These are phyloP conservation scores for Apocrypta bakeri DNA, from an alignment of 1,140 invertebrate species.

Conservation along the genomic window DNA sequence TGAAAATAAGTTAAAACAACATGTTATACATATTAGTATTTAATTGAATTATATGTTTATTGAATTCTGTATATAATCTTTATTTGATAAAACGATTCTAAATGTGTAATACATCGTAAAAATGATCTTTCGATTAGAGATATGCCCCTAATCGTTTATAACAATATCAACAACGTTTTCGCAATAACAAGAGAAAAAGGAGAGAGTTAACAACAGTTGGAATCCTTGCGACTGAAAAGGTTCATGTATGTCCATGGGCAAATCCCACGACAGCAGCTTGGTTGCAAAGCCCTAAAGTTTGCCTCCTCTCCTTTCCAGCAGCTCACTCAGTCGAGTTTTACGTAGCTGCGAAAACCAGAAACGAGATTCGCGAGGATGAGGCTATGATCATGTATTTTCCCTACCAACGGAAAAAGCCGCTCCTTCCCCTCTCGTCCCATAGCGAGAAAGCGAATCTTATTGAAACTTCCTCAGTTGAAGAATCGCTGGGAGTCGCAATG, in stretches of 20 bases:
- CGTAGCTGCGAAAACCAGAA: constrained; percentile 44
- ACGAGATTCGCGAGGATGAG: constrained; percentile 53
- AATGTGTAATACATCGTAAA: too few relatives aligned
- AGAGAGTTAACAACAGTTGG: background rate
- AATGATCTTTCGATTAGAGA: too few relatives aligned
- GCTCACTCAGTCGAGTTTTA: background rate
- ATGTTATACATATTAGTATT: too few relatives aligned
- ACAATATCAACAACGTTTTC: too few relatives aligned
- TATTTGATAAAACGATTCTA: too few relatives aligned
- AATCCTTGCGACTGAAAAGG: background rate
- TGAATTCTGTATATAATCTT: too few relatives aligned
- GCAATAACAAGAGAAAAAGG: too few relatives aligned
- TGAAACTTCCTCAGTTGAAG: constrained; percentile 53
- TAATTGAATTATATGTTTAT: too few relatives aligned
- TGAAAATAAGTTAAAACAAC: too few relatives aligned
- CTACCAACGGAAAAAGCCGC: constrained; percentile 49
- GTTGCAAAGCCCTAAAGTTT: background rate
- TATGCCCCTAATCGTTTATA: too few relatives aligned
- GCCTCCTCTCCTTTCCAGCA: background rate
- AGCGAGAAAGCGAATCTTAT: constrained; percentile 52
- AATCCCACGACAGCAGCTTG: background rate
- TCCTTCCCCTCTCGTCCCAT: background rate
- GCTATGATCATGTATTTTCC: constrained; percentile 51
- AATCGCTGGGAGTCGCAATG: constrained; percentile 1
- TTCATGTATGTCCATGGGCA: background rate